phyloP scores from a whole-genome alignment of 1,140 invertebrate species.

The Coenobita brevimanus region DNA sequence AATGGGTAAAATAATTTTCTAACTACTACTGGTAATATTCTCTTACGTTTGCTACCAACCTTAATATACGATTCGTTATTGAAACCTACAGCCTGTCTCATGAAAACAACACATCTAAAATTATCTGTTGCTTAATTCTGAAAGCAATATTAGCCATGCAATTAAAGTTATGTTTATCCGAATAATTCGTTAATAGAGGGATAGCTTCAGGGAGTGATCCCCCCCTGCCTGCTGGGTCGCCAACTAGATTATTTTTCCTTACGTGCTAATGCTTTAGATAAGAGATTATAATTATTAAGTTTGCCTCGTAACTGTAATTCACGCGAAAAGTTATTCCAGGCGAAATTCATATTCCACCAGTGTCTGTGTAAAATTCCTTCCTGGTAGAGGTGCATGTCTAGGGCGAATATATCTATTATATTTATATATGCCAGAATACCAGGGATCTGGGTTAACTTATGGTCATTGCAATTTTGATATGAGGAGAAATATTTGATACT shows the following conservation, averaged over 20 bases:
- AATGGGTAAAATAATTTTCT: too few relatives aligned
- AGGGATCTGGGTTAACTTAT: background rate
- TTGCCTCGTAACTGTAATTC: conserved; percentile 11
- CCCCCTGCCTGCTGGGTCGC: background rate
- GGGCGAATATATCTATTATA: conserved; percentile 17
- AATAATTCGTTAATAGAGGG: conserved; percentile 41
- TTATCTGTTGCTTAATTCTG: conserved; percentile 1
- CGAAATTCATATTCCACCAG: too few relatives aligned
- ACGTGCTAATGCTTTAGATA: background rate
- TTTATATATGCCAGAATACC: conserved; percentile 28
- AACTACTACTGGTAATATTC: too few relatives aligned
- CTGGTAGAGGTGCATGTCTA: conserved; percentile 32
- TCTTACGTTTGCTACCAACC: too few relatives aligned
- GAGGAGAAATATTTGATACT: conserved; percentile 34
- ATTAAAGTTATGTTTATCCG: conserved; percentile 33
- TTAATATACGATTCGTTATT: too few relatives aligned
- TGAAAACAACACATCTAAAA: too few relatives aligned
- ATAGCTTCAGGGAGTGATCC: background rate
- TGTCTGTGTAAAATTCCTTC: too few relatives aligned
- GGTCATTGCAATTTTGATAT: background rate
- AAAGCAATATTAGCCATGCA: conserved; percentile 23
- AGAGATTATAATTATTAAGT: background rate
- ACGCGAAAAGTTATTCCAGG: too few relatives aligned
- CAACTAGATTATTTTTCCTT: background rate
- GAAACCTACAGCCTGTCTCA: too few relatives aligned